Base-by-base conservation (phyloP, 2,113 vertebrate genomes). In the Probosciger aterrimus region DNA sequence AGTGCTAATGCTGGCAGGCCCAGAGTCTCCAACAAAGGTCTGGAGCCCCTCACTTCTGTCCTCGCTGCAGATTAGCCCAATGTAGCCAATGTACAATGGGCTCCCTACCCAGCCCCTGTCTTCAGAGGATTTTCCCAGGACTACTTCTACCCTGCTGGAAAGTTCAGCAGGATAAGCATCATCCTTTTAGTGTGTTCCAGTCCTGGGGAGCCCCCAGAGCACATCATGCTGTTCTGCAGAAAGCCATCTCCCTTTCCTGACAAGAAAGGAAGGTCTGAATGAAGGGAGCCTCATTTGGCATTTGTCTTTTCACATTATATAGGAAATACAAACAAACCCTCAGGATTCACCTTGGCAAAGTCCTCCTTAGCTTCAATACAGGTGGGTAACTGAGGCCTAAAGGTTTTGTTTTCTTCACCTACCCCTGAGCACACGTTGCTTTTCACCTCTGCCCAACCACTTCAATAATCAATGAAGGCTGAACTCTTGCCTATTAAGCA, bases 401-500 rank as follows among this genome's bases (percentile, higher is more conserved):
- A 5, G 43, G 6, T 68, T 89, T 81, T 68, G n/a, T 90, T 92
- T 88, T 50, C 62, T 64, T 95, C 55, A 68, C 11, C 14, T 31
- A n/a, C 27, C 55, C 52, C 35, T 64, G 31, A 86, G 50, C 41
- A 80, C 11, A 4, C 77, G 37, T 44, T 75, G 25, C 67, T 76
- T 82, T 89, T 91, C 74, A 85, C 70, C 14, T 25, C 89, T 86
- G 55, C 55, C 60, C 86, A 93, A 47, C 43, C 4, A 30, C 76
- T 93, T 86, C 82, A 75, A 25, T 39, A 76, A 88, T 77, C 80
- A 86, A 90, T 70, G 70, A 82, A 74, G 41, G 14, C 23, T 83
- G 76, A 96, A 90, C 82, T 86, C 82, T 86, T 78, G 41, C 82
- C 49, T 88, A 39, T 92, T 94, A 76, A 87, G 77, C 60, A 92